phyloP scores from a whole-genome alignment of 2,888 invertebrate genomes.

The Priocnemis perturbator region DNA sequence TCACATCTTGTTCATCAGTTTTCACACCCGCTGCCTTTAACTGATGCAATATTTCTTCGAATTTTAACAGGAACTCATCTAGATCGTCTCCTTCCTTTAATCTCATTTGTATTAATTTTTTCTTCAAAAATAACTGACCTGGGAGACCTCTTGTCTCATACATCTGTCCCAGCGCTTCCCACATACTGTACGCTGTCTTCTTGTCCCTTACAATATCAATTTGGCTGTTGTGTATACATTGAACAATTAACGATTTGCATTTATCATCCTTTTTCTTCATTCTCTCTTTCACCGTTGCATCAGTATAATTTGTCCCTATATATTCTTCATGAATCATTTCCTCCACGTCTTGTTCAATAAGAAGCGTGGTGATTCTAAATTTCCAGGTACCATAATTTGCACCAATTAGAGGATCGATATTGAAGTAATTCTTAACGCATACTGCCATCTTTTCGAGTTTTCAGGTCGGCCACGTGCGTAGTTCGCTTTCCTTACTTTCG shows the following conservation, averaged over 20 bases:
- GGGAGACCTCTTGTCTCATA: slow-evolving; percentile 55
- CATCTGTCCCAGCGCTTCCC: slow-evolving; percentile 49
- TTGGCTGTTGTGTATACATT: slow-evolving; percentile 53
- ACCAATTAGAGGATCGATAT: too few relatives aligned
- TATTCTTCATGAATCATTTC: slow-evolving; percentile 34
- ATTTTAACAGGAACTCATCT: slow-evolving; percentile 48
- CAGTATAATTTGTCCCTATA: not conserved
- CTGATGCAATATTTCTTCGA: slow-evolving; percentile 48
- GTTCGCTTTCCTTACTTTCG: too few relatives aligned
- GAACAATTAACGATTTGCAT: slow-evolving; percentile 51
- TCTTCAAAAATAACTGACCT: slow-evolving; percentile 51
- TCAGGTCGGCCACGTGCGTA: too few relatives aligned
- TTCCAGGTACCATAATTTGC: slow-evolving; percentile 42
- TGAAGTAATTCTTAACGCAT: slow-evolving; percentile 23
- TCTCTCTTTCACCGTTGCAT: slow-evolving; percentile 13
- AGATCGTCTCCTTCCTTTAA: slow-evolving; percentile 35
- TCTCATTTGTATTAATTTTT: slow-evolving; percentile 51
- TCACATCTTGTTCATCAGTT: slow-evolving; percentile 48
- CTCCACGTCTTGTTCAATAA: too few relatives aligned
- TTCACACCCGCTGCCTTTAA: slow-evolving; percentile 51
- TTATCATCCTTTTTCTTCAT: slow-evolving; percentile 35
- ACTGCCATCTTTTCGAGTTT: slow-evolving; percentile 12
- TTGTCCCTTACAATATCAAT: slow-evolving; percentile 55
- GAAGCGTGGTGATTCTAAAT: slow-evolving; percentile 40
- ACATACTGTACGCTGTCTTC: slow-evolving; percentile 53